A percentile compares a stretch with the other conserved stretches of the same genome.
These are phyloP conservation scores for Cecropterus lyciades DNA, from an alignment of 1,140 invertebrate species.

Conservation along the genomic window DNA sequence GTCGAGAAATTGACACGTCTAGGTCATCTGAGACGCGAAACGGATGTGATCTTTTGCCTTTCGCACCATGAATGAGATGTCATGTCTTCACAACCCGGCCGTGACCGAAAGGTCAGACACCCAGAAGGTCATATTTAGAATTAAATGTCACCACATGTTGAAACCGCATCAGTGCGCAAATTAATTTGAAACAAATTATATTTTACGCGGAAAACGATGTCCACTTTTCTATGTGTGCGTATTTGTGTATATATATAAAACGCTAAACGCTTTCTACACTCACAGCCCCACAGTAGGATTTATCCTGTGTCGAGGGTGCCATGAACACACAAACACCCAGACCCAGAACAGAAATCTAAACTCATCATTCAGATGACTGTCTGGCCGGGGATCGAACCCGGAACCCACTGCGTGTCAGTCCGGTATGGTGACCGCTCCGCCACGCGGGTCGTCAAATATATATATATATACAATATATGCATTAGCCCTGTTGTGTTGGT, in stretches of 20 bases:
- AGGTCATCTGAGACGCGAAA: neutral
- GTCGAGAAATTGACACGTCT: neutral
- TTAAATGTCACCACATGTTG: slow-evolving; percentile 47
- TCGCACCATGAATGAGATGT: slow-evolving; percentile 39
- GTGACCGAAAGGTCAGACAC: slow-evolving; percentile 38
- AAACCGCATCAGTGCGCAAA: slow-evolving; percentile 1
- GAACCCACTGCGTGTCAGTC: no score
- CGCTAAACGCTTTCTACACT: no score
- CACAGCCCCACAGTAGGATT: no score
- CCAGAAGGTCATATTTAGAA: slow-evolving; percentile 41
- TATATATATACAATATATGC: no score
- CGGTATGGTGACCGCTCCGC: no score
- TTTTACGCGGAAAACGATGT: slow-evolving; percentile 1
- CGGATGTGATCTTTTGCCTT: slow-evolving; percentile 40
- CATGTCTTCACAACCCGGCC: slow-evolving; percentile 25
- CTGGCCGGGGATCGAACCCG: no score
- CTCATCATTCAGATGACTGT: no score
- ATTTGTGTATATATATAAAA: no score
- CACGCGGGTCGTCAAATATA: no score
- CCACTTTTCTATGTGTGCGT: neutral
- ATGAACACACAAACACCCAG: no score
- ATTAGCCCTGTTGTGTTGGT: neutral
- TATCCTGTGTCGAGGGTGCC: no score
- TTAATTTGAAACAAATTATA: neutral
- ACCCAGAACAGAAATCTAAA: no score